Conservation (phyloP, 2,888 invertebrate species). For the Steinernema hermaphroditum region DNA sequence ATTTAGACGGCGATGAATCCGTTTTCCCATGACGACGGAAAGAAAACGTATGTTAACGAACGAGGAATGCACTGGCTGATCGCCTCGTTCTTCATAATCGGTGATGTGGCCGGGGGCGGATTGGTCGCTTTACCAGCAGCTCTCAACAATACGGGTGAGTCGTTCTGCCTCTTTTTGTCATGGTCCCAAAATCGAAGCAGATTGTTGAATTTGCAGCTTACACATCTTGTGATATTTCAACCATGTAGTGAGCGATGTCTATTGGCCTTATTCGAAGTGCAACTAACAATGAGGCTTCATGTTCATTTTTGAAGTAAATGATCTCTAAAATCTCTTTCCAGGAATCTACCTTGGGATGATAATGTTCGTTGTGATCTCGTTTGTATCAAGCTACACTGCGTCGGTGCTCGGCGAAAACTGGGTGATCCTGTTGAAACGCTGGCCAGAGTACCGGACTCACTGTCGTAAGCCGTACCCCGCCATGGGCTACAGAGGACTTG, state of each 20-base stretch:
- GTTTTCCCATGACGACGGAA: constrained; percentile 21
- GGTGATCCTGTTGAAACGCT: constrained; percentile 46
- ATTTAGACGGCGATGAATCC: constrained; percentile 29
- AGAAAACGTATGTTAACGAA: constrained; percentile 24
- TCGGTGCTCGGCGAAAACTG: constrained; percentile 50
- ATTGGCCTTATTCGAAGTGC: too few relatives aligned
- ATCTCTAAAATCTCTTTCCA: too few relatives aligned
- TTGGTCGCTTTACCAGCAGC: constrained; percentile 49
- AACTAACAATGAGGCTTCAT: too few relatives aligned
- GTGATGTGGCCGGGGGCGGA: constrained; percentile 52
- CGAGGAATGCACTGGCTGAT: constrained; percentile 38
- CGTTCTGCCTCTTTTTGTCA: neutral
- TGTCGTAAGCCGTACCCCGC: constrained; percentile 52
- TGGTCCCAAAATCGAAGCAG: neutral
- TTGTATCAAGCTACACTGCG: constrained; percentile 51
- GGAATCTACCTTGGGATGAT: constrained; percentile 35
- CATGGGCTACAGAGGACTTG: constrained; percentile 50
- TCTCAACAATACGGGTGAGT: constrained; percentile 43
- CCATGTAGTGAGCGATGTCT: too few relatives aligned
- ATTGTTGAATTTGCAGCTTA: too few relatives aligned
- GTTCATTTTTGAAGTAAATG: too few relatives aligned
- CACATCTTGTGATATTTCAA: too few relatives aligned
- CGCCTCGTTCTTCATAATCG: constrained; percentile 49
- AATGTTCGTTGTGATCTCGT: constrained; percentile 34
- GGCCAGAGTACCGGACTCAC: constrained; percentile 47